These are phyloP conservation scores for Acleris holmiana DNA, from an alignment of 2,888 invertebrate genomes.

Conservation along the genomic window DNA sequence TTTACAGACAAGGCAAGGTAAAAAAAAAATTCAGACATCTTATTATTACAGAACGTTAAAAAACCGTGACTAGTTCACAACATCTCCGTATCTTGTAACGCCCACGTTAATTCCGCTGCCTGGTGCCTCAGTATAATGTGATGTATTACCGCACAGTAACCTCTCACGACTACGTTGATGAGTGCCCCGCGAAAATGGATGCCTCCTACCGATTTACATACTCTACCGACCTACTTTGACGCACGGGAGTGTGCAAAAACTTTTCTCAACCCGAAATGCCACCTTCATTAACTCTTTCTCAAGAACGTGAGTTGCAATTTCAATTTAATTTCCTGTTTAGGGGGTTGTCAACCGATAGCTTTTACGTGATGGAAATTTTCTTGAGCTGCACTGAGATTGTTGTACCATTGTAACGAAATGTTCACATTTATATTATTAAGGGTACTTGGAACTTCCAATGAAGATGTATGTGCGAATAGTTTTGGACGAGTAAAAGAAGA, in stretches of 20 bases:
- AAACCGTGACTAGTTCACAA: constrained; percentile 4
- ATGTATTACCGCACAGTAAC: constrained; percentile 32
- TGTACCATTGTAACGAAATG: not conserved
- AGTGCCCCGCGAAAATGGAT: constrained; percentile 25
- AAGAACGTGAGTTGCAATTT: constrained; percentile 19
- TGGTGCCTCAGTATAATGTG: constrained; percentile 30
- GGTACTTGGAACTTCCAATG: no score
- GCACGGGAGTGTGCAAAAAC: constrained; percentile 7
- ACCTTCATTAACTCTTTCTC: constrained; percentile 20
- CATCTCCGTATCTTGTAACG: constrained; percentile 10
- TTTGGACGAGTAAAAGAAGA: no score
- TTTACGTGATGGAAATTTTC: constrained; percentile 11
- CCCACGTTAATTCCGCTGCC: constrained; percentile 29
- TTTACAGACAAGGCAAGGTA: no score
- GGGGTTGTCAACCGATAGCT: constrained; percentile 9
- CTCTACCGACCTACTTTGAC: constrained; percentile 10
- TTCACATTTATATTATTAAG: no score
- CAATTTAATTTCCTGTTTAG: constrained; percentile 20
- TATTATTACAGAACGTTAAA: no score
- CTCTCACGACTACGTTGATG: constrained; percentile 28
- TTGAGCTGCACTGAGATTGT: constrained; percentile 3
- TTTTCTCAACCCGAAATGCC: constrained; percentile 12
- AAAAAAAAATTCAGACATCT: no score
- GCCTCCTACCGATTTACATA: constrained; percentile 21
- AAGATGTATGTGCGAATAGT: no score